Evolutionary conservation across 2,797 vertebrate species (phyloP).

Genomic region (Coreius guichenoti): DNA sequence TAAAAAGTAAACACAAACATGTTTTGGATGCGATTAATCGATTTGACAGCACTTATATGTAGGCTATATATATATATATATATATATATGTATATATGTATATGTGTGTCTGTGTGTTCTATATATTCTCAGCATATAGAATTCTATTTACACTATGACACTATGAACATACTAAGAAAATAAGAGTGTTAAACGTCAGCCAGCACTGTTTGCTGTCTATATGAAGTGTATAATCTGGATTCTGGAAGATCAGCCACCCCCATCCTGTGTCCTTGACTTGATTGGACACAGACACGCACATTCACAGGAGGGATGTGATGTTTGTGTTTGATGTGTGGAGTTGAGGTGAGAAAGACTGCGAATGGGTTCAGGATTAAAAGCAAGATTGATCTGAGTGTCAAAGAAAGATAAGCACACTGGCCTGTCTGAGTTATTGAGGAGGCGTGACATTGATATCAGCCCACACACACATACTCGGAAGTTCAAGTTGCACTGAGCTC

Average conservation of each 20-base stretch:
- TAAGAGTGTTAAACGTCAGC: neutral
- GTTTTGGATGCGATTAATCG: too few relatives aligned
- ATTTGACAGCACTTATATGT: too few relatives aligned
- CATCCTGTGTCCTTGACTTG: conserved; percentile 51
- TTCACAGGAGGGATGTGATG: conserved; percentile 42
- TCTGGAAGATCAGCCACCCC: conserved; percentile 38
- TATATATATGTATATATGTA: too few relatives aligned
- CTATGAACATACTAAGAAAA: conserved; percentile 27
- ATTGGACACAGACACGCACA: conserved; percentile 44
- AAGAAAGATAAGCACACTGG: conserved; percentile 62
- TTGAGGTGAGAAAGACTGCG: conserved; percentile 44
- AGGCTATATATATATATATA: too few relatives aligned
- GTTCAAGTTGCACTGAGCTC: conserved; percentile 11
- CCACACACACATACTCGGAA: conserved; percentile 28
- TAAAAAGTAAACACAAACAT: too few relatives aligned
- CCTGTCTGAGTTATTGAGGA: conserved; percentile 63
- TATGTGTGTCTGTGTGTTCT: too few relatives aligned
- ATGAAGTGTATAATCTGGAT: conserved; percentile 47
- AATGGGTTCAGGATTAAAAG: conserved; percentile 63
- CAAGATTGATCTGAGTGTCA: conserved; percentile 68
- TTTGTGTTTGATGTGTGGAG: conserved; percentile 58
- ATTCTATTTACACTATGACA: neutral
- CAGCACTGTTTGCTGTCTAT: conserved; percentile 44
- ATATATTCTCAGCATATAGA: neutral
- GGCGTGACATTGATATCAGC: conserved; percentile 60